Base-by-base conservation (phyloP, 2,888 invertebrate genomes). In the Ophonus ardosiacus region DNA sequence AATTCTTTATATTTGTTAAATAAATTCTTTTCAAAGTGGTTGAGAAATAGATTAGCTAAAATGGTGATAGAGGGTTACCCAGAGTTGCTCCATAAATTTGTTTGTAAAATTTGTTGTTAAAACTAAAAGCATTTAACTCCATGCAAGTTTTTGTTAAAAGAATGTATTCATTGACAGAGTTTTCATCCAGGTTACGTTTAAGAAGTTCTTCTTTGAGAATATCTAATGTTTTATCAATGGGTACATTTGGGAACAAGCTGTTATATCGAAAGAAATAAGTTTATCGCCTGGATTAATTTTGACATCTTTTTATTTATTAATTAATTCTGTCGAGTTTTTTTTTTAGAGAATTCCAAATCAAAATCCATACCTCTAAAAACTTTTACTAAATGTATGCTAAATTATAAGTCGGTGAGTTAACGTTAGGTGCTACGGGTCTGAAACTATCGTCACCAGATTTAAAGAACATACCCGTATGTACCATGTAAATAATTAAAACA, bases 1-100 rank as follows among this genome's bases (percentile, higher is more conserved):
- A 7, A 6, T 59, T 59, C 13, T 59, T 13, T n/a, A 59, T 5
- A 17, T 59, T n/a, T 15, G n/a, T 10, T 15, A n/a, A n/a, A n/a
- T n/a, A n/a, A n/a, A n/a, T n/a, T n/a, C n/a, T n/a, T n/a, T n/a
- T n/a, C n/a, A n/a, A n/a, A n/a, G n/a, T n/a, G n/a, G n/a, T n/a
- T n/a, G n/a, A 59, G 59, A 59, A 59, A 59, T 17, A 59, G 10
- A 13, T 59, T 59, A 59, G 59, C 59, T 59, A 59, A 17, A 59
- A 59, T 15, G 59, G 59, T n/a, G 59, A 59, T 7, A 59, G 17
- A 59, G 59, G 59, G 17, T 59, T 59, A 59, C 59, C 59, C 59
- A 59, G 5, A 7, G 59, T 6, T 59, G 59, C 10, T 4, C 59
- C 59, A 5, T 15, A 10, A 13, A 13, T 59, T 59, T 59, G 59